phyloP scores from a whole-genome alignment of 2,888 invertebrate species.

The Xestia c-nigrum region DNA sequence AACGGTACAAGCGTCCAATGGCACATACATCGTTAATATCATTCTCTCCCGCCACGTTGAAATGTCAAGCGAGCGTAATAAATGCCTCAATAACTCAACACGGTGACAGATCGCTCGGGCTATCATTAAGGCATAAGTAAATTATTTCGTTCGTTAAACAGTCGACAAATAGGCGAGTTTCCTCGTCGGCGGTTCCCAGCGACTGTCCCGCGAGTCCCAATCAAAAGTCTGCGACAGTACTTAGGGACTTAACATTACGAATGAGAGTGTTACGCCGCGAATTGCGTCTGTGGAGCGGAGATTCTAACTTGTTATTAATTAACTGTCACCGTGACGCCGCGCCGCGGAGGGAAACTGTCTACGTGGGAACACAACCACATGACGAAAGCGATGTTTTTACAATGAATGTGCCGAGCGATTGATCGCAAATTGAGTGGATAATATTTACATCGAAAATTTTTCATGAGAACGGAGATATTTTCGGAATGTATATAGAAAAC shows the following conservation, averaged over 20 bases:
- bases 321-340: slow-evolving; percentile 71
- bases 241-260: slow-evolving; percentile 73
- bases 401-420: slow-evolving; percentile 67
- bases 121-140: slow-evolving; percentile 75
- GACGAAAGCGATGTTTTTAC: slow-evolving; percentile 73
- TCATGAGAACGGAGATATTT: slow-evolving; percentile 57
- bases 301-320: slow-evolving; percentile 83
- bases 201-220: slow-evolving; percentile 72
- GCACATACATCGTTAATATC: slow-evolving; percentile 71
- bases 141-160: slow-evolving; percentile 75
- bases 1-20: slow-evolving; percentile 68
- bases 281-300: slow-evolving; percentile 70
- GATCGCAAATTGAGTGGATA: slow-evolving; percentile 69
- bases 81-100: slow-evolving; percentile 77
- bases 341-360: slow-evolving; percentile 50
- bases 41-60: slow-evolving; percentile 72
- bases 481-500: slow-evolving; percentile 29
- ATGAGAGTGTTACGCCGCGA: slow-evolving; percentile 70
- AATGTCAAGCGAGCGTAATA: slow-evolving; percentile 75
- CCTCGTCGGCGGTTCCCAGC: slow-evolving; percentile 49
- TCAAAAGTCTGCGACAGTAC: slow-evolving; percentile 80
- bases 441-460: slow-evolving; percentile 70
- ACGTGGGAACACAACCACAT: slow-evolving; percentile 76
- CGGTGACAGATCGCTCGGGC: slow-evolving; percentile 74
- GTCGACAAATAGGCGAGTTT: slow-evolving; percentile 69